Percentiles rank a stretch among this genome's conserved stretches.
Conservation (phyloP, 2,888 invertebrate genomes). For the Cremastinae sp. region DNA sequence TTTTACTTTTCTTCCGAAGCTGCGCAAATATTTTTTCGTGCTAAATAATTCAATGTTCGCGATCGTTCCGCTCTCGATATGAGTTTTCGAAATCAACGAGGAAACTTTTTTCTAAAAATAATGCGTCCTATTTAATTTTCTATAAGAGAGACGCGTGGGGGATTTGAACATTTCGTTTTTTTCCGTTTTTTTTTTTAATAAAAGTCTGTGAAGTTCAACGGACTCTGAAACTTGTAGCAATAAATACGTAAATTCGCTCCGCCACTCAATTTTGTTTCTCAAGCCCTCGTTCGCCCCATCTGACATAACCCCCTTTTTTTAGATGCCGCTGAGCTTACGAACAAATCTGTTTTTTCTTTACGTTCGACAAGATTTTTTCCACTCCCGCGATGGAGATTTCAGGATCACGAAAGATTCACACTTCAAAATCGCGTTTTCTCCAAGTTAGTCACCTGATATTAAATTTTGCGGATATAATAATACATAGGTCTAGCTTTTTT, state of each 20-base stretch:
- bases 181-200: constrained; percentile 18
- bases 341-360: constrained; percentile 8
- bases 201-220: constrained; percentile 37
- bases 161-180: constrained; percentile 29
- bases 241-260: neutral
- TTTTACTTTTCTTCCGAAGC: too few relatives aligned
- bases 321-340: constrained; percentile 18
- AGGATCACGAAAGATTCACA: constrained; percentile 46
- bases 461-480: constrained; percentile 61
- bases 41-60: neutral
- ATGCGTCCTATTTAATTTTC: constrained; percentile 48
- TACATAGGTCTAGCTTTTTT: constrained; percentile 4
- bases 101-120: constrained; percentile 49
- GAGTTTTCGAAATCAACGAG: neutral
- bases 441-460: constrained; percentile 63
- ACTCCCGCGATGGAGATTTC: constrained; percentile 60
- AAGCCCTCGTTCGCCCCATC: neutral
- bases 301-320: constrained; percentile 39
- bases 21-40: too few relatives aligned
- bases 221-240: constrained; percentile 34
- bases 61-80: neutral
- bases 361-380: constrained; percentile 14
- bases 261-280: constrained; percentile 41
- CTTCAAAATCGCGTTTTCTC: constrained; percentile 57
- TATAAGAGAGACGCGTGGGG: constrained; percentile 22